These are phyloP conservation scores for Ectropis crepuscularia DNA, from an alignment of 2,888 invertebrate genomes.

Conservation along the genomic window DNA sequence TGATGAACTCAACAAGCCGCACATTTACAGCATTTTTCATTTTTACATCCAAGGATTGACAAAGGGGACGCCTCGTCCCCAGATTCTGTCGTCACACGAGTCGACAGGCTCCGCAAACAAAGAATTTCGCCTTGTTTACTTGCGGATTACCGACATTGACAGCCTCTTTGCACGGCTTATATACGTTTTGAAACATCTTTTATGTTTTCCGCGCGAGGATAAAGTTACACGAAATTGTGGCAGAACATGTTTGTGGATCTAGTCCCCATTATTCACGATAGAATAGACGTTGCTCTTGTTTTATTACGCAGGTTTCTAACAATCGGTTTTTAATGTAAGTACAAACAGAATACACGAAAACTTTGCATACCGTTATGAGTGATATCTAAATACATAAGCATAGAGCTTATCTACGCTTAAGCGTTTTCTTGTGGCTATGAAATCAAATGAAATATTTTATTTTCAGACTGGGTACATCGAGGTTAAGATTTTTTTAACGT, in stretches of 20 bases:
- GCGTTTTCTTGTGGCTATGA: no score
- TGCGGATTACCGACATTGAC: constrained; percentile 54
- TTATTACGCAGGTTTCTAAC: no score
- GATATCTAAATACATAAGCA: no score
- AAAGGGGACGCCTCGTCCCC: constrained; percentile 25
- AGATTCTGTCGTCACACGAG: constrained; percentile 39
- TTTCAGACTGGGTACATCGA: no score
- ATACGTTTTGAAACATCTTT: constrained; percentile 43
- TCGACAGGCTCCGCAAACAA: constrained; percentile 48
- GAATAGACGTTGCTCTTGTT: not conserved
- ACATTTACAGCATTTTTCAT: constrained; percentile 25
- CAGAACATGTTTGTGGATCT: constrained; percentile 9
- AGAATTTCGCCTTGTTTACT: constrained; percentile 52
- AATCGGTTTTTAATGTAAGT: no score
- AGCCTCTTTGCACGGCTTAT: constrained; percentile 52
- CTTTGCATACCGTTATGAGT: no score
- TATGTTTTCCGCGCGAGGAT: constrained; percentile 31
- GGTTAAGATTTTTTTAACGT: no score
- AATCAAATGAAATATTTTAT: no score
- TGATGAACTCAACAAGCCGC: constrained; percentile 13
- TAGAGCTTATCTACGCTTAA: no score
- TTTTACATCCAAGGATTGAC: constrained; percentile 27
- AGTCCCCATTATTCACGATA: constrained; percentile 3
- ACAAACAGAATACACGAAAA: no score
- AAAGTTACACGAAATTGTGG: constrained; percentile 23